Conservation (phyloP, 1,140 invertebrate genomes). For the Yoshiicerus persimilis region DNA sequence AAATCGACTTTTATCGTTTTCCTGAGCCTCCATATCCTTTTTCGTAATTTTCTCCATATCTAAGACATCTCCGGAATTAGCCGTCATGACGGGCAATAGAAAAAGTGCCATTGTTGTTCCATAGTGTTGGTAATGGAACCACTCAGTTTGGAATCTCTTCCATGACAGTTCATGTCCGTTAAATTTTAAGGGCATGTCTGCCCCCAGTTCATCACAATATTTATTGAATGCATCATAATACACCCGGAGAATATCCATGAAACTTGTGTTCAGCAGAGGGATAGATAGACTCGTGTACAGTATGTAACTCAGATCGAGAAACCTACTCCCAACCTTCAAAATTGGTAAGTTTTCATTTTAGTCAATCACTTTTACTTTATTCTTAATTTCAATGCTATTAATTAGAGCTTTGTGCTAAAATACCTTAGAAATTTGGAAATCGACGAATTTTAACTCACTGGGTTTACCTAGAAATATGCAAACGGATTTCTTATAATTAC, state of each 20-base stretch:
- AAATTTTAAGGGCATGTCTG: background rate
- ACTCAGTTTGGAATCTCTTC: constrained; percentile 24
- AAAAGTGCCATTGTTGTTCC: constrained; percentile 15
- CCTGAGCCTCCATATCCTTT: background rate
- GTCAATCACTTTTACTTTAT: too few relatives aligned
- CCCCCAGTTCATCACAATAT: background rate
- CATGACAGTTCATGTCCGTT: background rate
- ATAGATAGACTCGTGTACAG: constrained; percentile 27
- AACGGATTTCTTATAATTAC: background rate
- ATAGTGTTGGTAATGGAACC: background rate
- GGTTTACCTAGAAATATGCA: background rate
- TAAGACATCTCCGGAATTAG: background rate
- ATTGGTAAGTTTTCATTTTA: background rate
- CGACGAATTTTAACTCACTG: background rate
- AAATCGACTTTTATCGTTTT: background rate
- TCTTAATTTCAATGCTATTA: too few relatives aligned
- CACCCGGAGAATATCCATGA: background rate
- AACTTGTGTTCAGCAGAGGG: background rate
- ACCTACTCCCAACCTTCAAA: background rate
- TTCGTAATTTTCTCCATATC: background rate
- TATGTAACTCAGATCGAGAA: constrained; percentile 23
- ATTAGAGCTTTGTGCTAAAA: background rate
- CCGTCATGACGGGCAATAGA: background rate
- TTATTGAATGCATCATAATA: constrained; percentile 28
- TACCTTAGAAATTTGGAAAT: background rate